Percentiles rank a stretch among this genome's conserved stretches.
Conservation (phyloP, 2,797 vertebrate genomes). For the Sarcoramphus papa region DNA sequence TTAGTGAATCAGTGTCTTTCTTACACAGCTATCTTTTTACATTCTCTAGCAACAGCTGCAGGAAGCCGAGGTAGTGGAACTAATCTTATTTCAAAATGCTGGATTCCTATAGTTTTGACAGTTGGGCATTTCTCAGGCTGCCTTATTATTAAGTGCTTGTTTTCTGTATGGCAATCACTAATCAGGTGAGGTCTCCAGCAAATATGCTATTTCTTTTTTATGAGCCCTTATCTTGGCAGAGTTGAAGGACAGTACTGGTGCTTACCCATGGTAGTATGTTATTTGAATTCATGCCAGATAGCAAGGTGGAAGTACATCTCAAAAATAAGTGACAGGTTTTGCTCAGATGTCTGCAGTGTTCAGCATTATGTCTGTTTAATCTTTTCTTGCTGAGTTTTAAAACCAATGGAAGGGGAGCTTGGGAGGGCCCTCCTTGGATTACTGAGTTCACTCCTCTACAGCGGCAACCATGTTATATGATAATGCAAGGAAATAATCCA, state of each 20-base stretch:
- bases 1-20: not conserved
- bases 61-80: not conserved
- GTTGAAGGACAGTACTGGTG: not conserved
- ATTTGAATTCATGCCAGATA: constrained; percentile 15
- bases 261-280: not conserved
- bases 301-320: constrained; percentile 29
- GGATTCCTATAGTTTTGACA: constrained; percentile 76
- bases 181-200: constrained; percentile 61
- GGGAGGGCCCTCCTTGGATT: not conserved
- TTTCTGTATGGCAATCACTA: constrained; percentile 62
- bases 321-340: constrained; percentile 31
- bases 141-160: constrained; percentile 82
- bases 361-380: constrained; percentile 29
- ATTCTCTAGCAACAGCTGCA: not conserved
- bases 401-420: not conserved
- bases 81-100: constrained; percentile 81
- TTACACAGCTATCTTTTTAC: not conserved
- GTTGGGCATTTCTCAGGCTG: constrained; percentile 75
- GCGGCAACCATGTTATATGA: not conserved
- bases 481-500: not conserved
- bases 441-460: not conserved
- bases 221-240: constrained; percentile 31
- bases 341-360: constrained; percentile 20
- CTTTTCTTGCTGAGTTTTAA: constrained; percentile 25
- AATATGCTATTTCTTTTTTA: constrained; percentile 29